Conservation (phyloP, 2,888 invertebrate species). For the Torymus auratus region DNA sequence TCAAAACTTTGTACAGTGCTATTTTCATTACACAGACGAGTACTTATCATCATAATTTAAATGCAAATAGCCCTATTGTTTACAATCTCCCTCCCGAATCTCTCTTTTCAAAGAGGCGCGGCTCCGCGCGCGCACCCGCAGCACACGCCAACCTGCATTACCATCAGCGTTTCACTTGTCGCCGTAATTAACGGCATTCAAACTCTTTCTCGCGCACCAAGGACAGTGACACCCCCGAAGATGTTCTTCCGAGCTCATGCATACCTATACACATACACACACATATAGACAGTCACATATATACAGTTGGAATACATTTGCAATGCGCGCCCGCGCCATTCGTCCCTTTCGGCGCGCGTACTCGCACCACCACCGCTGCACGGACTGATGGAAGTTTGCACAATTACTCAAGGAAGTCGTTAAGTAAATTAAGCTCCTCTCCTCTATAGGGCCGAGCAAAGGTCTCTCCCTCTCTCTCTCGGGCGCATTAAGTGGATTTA, state of each 20-base stretch:
- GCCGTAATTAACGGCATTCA: too few relatives aligned
- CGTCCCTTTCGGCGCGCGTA: constrained; percentile 10
- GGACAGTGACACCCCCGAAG: too few relatives aligned
- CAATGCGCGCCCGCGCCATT: background rate
- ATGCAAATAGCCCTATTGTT: background rate
- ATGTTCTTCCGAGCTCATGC: too few relatives aligned
- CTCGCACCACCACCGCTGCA: background rate
- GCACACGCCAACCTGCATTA: too few relatives aligned
- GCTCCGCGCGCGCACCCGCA: too few relatives aligned
- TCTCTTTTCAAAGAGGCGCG: background rate
- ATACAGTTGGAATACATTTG: too few relatives aligned
- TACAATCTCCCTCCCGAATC: background rate
- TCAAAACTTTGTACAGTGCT: too few relatives aligned
- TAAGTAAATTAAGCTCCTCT: constrained; percentile 36
- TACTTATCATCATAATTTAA: background rate
- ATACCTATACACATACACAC: too few relatives aligned
- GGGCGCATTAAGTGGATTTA: constrained; percentile 24
- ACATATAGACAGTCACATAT: too few relatives aligned
- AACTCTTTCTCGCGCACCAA: too few relatives aligned
- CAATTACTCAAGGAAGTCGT: constrained; percentile 42
- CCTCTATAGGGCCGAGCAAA: background rate
- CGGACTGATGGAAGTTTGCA: constrained; percentile 43
- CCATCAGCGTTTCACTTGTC: too few relatives aligned
- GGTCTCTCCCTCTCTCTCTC: background rate
- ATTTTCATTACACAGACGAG: too few relatives aligned